These are phyloP conservation scores for Meteorus sp. DNA, from an alignment of 1,140 invertebrate genomes.

Conservation along the genomic window DNA sequence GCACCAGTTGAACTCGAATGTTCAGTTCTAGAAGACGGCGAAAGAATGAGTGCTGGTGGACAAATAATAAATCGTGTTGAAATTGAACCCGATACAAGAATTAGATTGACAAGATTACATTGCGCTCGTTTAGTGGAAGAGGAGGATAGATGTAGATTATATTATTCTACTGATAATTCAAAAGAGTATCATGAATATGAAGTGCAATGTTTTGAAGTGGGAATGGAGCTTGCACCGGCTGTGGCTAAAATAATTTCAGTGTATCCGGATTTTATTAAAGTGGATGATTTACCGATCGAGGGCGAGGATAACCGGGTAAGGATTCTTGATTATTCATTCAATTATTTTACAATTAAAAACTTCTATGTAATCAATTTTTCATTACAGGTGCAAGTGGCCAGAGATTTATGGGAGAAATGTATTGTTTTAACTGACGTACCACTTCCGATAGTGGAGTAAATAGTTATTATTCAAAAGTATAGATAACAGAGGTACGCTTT, in stretches of 20 bases:
- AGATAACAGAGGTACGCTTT: no score
- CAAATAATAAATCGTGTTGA: conserved; percentile 66
- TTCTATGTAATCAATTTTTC: conserved; percentile 31
- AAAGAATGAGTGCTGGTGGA: conserved; percentile 68
- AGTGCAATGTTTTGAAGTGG: conserved; percentile 75
- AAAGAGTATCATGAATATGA: conserved; percentile 82
- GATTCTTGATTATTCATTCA: conserved; percentile 17
- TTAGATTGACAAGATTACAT: conserved; percentile 73
- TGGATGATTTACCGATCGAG: conserved; percentile 72
- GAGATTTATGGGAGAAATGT: conserved; percentile 73
- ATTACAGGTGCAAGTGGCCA: conserved; percentile 62
- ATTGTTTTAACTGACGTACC: conserved; percentile 66
- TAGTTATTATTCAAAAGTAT: no score
- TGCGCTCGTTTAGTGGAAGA: conserved; percentile 73
- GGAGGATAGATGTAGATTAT: conserved; percentile 68
- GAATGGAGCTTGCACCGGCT: conserved; percentile 65
- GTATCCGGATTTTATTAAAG: conserved; percentile 76
- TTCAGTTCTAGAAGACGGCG: conserved; percentile 71
- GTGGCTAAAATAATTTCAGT: conserved; percentile 71
- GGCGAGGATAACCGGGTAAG: conserved; percentile 66
- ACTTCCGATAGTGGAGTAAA: conserved; percentile 42
- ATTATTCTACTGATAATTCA: conserved; percentile 82
- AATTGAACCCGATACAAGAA: conserved; percentile 68
- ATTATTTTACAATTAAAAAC: conserved; percentile 14
- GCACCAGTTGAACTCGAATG: conserved; percentile 66